A percentile compares a stretch with the other conserved stretches of the same genome.
phyloP scores from a whole-genome alignment of 2,888 invertebrate genomes.

The Parnassius mnemosyne region DNA sequence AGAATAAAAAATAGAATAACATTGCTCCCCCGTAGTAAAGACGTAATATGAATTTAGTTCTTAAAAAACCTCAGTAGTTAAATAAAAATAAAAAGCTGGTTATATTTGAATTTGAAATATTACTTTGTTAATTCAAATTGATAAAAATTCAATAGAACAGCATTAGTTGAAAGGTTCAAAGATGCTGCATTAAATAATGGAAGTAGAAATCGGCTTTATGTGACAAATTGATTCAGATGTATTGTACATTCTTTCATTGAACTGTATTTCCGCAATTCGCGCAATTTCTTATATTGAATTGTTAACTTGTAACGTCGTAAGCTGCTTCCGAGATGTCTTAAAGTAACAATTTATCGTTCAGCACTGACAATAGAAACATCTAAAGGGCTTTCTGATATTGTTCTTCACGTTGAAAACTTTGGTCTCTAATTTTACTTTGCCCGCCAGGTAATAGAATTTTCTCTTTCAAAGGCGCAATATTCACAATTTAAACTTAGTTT shows the following conservation, averaged over 20 bases:
- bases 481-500: not conserved
- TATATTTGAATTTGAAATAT: too few species aligned
- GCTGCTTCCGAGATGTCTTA: slow-evolving; percentile 8
- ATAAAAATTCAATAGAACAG: not conserved
- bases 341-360: slow-evolving; percentile 16
- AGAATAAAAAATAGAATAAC: too few species aligned
- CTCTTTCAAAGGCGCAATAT: not conserved
- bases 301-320: slow-evolving; percentile 4
- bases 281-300: not conserved
- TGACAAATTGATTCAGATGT: not conserved
- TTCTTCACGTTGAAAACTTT: slow-evolving; percentile 6
- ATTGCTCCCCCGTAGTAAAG: too few species aligned
- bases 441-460: slow-evolving; percentile 1
- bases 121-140: too few species aligned
- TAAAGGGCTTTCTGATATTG: slow-evolving; percentile 6
- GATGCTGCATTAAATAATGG: not conserved
- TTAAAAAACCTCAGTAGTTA: too few species aligned
- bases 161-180: not conserved
- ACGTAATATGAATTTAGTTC: too few species aligned
- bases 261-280: not conserved
- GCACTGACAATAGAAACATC: not conserved
- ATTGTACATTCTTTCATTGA: slow-evolving; percentile 13
- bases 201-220: slow-evolving; percentile 1
- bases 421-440: not conserved
- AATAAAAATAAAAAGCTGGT: too few species aligned